Conservation (phyloP, 2,797 vertebrate species). For the Sphenodon punctatus region DNA sequence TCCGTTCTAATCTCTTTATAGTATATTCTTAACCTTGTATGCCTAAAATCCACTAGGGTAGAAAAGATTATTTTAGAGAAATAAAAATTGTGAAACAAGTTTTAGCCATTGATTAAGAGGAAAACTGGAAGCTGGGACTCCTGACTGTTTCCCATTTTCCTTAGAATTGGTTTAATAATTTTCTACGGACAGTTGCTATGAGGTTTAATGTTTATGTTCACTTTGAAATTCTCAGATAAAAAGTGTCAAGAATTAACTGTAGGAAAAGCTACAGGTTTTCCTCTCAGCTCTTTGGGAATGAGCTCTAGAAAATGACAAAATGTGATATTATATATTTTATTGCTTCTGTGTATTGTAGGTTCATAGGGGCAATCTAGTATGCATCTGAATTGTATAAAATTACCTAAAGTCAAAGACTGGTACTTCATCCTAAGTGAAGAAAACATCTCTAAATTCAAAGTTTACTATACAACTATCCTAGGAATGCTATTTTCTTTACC, state of each 20-base stretch:
- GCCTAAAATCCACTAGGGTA: too few relatives aligned
- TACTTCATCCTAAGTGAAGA: constrained; percentile 42
- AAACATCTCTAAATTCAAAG: constrained; percentile 50
- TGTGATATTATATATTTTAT: background rate
- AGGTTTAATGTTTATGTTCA: background rate
- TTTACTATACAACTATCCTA: constrained; percentile 24
- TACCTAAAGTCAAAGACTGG: constrained; percentile 26
- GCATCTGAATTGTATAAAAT: background rate
- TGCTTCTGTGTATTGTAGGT: background rate
- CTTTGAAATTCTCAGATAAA: background rate
- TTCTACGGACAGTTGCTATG: background rate
- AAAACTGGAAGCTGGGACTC: too few relatives aligned
- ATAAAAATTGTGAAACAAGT: too few relatives aligned
- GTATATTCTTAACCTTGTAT: too few relatives aligned
- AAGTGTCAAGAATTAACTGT: background rate
- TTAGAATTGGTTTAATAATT: background rate
- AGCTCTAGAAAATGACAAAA: background rate
- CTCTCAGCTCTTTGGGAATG: background rate
- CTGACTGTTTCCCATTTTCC: rapidly evolving
- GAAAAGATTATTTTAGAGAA: too few relatives aligned
- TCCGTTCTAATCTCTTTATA: too few relatives aligned
- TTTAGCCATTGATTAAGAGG: too few relatives aligned
- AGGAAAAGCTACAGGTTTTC: background rate
- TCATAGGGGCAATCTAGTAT: background rate
- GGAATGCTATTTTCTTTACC: constrained; percentile 28